Evolutionary conservation across 2,888 invertebrate species (phyloP).

Genomic region (Arctia plantaginis): DNA sequence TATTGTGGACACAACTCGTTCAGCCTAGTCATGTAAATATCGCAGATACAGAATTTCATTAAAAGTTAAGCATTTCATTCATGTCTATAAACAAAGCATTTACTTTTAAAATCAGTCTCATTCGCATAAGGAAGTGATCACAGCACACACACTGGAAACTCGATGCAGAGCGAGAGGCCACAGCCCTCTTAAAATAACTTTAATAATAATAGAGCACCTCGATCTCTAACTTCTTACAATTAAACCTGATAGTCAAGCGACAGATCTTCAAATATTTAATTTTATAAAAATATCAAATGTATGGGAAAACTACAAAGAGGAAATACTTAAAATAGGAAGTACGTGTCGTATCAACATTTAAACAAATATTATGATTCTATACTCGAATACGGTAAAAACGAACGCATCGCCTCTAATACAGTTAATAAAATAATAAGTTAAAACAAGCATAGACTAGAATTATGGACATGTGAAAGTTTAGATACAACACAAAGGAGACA

Average conservation of each 20-base stretch:
- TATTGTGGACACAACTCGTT: slow-evolving; percentile 21
- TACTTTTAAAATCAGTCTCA: slow-evolving; percentile 86
- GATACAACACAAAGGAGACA: slow-evolving; percentile 62
- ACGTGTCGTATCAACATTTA: slow-evolving; percentile 62
- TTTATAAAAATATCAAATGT: slow-evolving; percentile 69
- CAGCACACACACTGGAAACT: slow-evolving; percentile 85
- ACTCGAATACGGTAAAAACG: slow-evolving; percentile 59
- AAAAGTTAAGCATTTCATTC: slow-evolving; percentile 70
- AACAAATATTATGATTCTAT: slow-evolving; percentile 58
- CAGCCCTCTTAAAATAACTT: slow-evolving; percentile 79
- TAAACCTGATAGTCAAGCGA: slow-evolving; percentile 76
- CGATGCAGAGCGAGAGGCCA: slow-evolving; percentile 81
- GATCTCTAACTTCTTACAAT: slow-evolving; percentile 79
- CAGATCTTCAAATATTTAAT: slow-evolving; percentile 69
- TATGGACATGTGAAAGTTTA: slow-evolving; percentile 70
- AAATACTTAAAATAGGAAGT: slow-evolving; percentile 68
- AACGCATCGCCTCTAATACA: slow-evolving; percentile 59
- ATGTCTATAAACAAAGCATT: slow-evolving; percentile 79
- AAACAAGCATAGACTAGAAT: slow-evolving; percentile 79
- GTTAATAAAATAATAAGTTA: slow-evolving; percentile 70
- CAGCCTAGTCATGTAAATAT: slow-evolving; percentile 38
- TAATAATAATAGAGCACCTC: slow-evolving; percentile 83
- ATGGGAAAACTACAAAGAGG: slow-evolving; percentile 63
- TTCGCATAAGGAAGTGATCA: slow-evolving; percentile 87
- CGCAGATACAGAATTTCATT: slow-evolving; percentile 52